Conservation (phyloP, 2,797 vertebrate genomes). For the Halcyon badia region DNA sequence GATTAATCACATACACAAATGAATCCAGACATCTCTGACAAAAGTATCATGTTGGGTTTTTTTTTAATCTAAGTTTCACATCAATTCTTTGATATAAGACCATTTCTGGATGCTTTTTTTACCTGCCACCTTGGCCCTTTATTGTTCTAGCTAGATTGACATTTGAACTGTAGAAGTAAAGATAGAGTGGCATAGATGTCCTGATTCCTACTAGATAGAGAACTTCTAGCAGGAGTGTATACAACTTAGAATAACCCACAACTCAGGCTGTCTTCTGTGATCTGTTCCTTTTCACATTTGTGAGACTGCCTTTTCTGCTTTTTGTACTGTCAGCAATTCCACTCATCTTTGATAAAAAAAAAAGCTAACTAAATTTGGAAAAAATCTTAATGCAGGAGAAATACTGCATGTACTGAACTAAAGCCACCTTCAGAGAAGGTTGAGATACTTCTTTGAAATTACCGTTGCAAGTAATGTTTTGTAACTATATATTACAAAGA, state of each 20-base stretch:
- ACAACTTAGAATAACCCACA: background rate
- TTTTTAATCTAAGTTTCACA: background rate
- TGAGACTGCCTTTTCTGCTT: background rate
- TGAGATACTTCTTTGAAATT: background rate
- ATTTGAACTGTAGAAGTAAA: background rate
- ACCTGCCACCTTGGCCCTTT: background rate
- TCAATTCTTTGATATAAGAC: background rate
- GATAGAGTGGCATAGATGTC: background rate
- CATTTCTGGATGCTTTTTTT: background rate
- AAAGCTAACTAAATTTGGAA: background rate
- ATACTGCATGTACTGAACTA: background rate
- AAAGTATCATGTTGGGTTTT: background rate
- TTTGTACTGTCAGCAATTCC: background rate
- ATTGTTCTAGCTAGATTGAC: background rate
- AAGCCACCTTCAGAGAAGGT: background rate
- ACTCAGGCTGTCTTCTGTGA: background rate
- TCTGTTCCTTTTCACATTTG: background rate
- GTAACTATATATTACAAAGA: slow-evolving; percentile 11
- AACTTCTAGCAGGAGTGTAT: background rate
- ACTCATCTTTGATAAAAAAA: slow-evolving; percentile 9
- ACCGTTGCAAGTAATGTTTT: slow-evolving; percentile 36
- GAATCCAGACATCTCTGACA: background rate
- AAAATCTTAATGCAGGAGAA: background rate
- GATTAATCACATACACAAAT: background rate
- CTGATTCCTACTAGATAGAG: background rate